Percentiles rank a stretch among this genome's conserved stretches.
These are phyloP conservation scores for Dorcus hopei DNA, from an alignment of 2,888 invertebrate species.

Conservation along the genomic window DNA sequence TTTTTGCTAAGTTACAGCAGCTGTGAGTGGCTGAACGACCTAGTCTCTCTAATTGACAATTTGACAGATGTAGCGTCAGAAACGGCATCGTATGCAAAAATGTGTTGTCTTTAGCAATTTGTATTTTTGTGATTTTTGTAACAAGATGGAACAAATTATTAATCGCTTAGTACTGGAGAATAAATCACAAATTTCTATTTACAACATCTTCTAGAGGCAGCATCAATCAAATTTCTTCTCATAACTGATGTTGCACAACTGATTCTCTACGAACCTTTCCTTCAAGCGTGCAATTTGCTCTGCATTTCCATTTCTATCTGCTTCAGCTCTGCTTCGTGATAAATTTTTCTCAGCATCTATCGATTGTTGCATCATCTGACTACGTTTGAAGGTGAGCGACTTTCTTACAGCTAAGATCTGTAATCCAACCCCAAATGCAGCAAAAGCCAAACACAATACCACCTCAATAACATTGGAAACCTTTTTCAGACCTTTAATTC, in stretches of 20 bases:
- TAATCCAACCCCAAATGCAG: conserved; percentile 56
- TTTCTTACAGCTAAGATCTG: conserved; percentile 61
- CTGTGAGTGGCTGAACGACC: no score
- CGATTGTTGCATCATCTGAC: conserved; percentile 52
- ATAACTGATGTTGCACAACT: neutral
- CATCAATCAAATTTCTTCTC: neutral
- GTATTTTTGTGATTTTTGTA: no score
- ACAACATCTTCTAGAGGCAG: no score
- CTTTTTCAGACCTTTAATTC: conserved; percentile 58
- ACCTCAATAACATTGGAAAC: conserved; percentile 63
- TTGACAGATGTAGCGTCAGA: no score
- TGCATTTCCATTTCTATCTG: conserved; percentile 56
- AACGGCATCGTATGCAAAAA: no score
- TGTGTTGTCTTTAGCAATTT: no score
- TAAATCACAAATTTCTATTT: no score
- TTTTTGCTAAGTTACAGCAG: no score
- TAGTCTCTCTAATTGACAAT: no score
- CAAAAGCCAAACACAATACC: conserved; percentile 55
- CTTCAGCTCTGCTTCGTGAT: conserved; percentile 54
- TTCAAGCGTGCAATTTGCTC: conserved; percentile 48
- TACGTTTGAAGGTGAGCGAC: conserved; percentile 53
- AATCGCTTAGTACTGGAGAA: no score
- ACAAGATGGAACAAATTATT: no score
- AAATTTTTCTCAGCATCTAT: conserved; percentile 52
- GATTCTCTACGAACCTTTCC: conserved; percentile 17